Conservation (phyloP, 2,113 vertebrate species). For the human region GRCh38 chr15:96353001-96353500, state of each 20-base stretch:
- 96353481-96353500: slow-evolving; percentile 16
- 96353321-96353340: no score
- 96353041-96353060: not conserved
- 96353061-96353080: not conserved
- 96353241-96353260: not conserved
- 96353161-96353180: not conserved
- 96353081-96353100: not conserved
- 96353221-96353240: not conserved
- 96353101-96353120: not conserved
- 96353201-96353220: not conserved
- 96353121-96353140: not conserved
- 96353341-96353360: not conserved
- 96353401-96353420: no score
- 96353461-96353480: not conserved
- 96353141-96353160: no score
- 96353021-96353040: not conserved
- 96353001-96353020: not conserved
- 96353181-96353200: not conserved
- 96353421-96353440: not conserved
- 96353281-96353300: not conserved
- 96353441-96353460: not conserved
- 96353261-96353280: not conserved
- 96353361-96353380: not conserved
- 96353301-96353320: not conserved
- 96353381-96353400: not conserved